Base-by-base conservation (phyloP, 2,888 invertebrate species). In the Agrochola lychnidis region DNA sequence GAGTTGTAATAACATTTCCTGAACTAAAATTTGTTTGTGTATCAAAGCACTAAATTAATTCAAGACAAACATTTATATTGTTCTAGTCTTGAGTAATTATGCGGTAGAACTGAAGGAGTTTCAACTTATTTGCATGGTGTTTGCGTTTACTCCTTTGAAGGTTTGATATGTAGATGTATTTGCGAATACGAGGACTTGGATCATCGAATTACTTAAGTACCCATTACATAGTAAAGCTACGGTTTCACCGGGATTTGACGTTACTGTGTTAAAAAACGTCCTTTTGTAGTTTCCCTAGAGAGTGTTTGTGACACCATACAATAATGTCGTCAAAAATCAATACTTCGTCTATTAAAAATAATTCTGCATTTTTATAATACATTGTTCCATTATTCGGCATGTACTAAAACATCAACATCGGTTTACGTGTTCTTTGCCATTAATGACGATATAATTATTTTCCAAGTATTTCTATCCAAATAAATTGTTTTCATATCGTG, bases 41-140 rank as follows among this genome's bases (percentile, higher is more conserved):
- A 53, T 53, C 57, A 76, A 76, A 79, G 48, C 45, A 70, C 25
- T 62, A 67, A 77, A 78, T 76, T 76, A 74, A 82, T 79, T 73
- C 69, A 61, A 71, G 40, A 56, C 70, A 74, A 82, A 68, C 62
- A 57, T 62, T 73, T 59, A 53, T 56, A 70, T 72, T 76, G 64
- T 79, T 78, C 73, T 74, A 63, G 70, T 70, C 30, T 70, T 61
- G 36, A 72, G 25, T 67, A 61, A 82, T 72, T 75, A 79, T 75
- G 68, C 70, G 61, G 71, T 67, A 25, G 45, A 63, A 64, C 51
- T 70, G 62, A 74, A 67, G 57, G 53, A 64, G 56, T 73, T 74
- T 74, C 53, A 10, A 53, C 57, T 51, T 67, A 67, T 68, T 78
- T 82, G 71, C 57, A 63, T 72, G 61, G 25, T 82, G 25, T 84